These are phyloP conservation scores for Drosophila sproati DNA, from an alignment of 1,140 invertebrate species.

Conservation along the genomic window DNA sequence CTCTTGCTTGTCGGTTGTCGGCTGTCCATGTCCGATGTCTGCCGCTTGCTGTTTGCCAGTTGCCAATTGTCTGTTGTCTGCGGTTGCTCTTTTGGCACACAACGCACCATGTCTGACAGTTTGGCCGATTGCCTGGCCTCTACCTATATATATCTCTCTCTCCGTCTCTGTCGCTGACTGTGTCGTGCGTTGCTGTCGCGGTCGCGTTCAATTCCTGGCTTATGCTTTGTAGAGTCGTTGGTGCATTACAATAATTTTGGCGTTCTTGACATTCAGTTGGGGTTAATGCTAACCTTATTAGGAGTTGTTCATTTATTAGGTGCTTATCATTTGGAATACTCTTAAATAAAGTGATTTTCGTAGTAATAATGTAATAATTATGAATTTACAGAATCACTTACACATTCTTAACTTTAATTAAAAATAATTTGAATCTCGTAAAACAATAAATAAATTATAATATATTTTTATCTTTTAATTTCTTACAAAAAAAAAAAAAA, in stretches of 20 bases:
- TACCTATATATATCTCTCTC: slow-evolving; percentile 5
- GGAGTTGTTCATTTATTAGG: no score
- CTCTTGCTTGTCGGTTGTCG: slow-evolving; percentile 63
- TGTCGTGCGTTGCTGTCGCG: slow-evolving; percentile 55
- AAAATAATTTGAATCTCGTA: no score
- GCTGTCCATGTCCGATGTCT: slow-evolving; percentile 39
- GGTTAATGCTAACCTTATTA: no score
- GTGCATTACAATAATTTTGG: slow-evolving; percentile 35
- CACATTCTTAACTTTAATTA: no score
- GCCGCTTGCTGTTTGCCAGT: slow-evolving; percentile 23
- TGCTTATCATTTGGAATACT: no score
- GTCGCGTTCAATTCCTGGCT: slow-evolving; percentile 73
- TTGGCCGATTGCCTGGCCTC: slow-evolving; percentile 71
- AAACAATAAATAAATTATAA: no score
- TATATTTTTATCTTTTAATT: no score
- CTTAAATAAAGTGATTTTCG: no score
- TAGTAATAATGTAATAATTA: no score
- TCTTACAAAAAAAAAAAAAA: no score
- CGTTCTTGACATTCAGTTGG: background rate
- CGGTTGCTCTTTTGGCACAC: slow-evolving; percentile 75
- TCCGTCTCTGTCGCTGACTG: slow-evolving; percentile 26
- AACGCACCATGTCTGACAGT: slow-evolving; percentile 77
- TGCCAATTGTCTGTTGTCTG: slow-evolving; percentile 31
- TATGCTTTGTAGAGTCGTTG: slow-evolving; percentile 38
- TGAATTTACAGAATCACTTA: no score